Evolutionary conservation across 2,888 invertebrate genomes (phyloP), one percentile per base, ranked within the genome.

Genomic region (Thymelicus acteon): DNA sequence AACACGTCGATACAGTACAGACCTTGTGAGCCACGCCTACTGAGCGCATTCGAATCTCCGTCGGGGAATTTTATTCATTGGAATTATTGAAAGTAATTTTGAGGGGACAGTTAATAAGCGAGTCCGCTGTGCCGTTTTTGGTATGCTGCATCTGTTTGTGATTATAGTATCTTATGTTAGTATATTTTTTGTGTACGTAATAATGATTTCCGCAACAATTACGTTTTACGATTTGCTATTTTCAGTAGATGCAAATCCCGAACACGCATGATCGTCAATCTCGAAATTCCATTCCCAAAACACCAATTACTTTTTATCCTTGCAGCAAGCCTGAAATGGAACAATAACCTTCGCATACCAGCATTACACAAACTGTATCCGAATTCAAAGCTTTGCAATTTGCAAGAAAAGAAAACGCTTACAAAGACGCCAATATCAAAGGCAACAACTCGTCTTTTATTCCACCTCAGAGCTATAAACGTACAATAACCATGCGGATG

Each of bases 371-470:
- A 64, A 64, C 39, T 13, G 52, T 49, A 64, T 39, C 63, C 63
- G 63, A 40, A 39, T 64, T 19, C 49, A 7, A 49, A 63, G 13
- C 62, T 4, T 24, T 6, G 48, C 62, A 47, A 61, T 61, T 47
- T 7, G 61, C 47, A 19, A 13, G 44, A 61, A 62, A 62, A 62
- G 49, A 24, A 49, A 62, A 49, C 49, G 47, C 44, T 31, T 49
- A 64, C 63, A 64, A 64, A 64, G 52, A 40, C 24, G 39, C 63
- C 63, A 52, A 64, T 64, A 52, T 64, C 63, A 64, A 64, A 64
- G 63, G 63, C 39, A 64, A 19, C 63, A 52, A 52, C 52, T 52
- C 63, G 15, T 48, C 37, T 64, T 64, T 64, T 64, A 64, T 64
- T 64, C 63, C 40, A 64, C 63, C 48, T 49, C 52, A 37, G 40